These are phyloP conservation scores for Aleiodes testaceus DNA, from an alignment of 2,888 invertebrate genomes.

Conservation along the genomic window DNA sequence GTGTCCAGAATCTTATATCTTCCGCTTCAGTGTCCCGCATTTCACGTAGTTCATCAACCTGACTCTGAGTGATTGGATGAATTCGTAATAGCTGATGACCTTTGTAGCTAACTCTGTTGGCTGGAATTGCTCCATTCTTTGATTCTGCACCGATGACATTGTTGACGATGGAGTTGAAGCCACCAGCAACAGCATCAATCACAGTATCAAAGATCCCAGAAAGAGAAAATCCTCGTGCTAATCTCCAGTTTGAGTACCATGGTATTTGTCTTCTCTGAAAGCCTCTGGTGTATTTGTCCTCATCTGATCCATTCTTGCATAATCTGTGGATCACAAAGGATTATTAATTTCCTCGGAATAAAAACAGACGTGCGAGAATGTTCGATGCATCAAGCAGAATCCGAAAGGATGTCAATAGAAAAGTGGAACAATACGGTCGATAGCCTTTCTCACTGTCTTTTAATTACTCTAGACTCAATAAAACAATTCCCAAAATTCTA, in stretches of 20 bases:
- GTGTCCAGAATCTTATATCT: slow-evolving; percentile 77
- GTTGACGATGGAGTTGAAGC: slow-evolving; percentile 60
- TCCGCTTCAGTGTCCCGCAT: slow-evolving; percentile 73
- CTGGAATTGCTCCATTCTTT: slow-evolving; percentile 51
- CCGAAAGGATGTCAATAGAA: slow-evolving; percentile 27
- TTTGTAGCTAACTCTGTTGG: slow-evolving; percentile 72
- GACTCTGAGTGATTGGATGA: slow-evolving; percentile 71
- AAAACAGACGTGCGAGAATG: background rate
- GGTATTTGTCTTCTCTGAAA: slow-evolving; percentile 35
- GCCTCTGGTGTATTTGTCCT: background rate
- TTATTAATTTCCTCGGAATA: background rate
- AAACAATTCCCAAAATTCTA: too few relatives aligned
- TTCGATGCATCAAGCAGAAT: background rate
- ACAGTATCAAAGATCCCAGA: slow-evolving; percentile 61
- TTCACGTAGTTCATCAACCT: slow-evolving; percentile 72
- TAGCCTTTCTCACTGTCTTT: background rate
- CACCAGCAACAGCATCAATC: slow-evolving; percentile 59
- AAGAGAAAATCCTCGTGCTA: slow-evolving; percentile 60
- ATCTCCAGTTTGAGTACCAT: slow-evolving; percentile 44
- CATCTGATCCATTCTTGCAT: background rate
- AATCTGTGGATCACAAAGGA: background rate
- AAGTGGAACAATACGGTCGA: slow-evolving; percentile 30
- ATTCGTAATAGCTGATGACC: slow-evolving; percentile 76
- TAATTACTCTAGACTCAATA: too few relatives aligned
- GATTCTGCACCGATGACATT: slow-evolving; percentile 62